Evolutionary conservation across 2,113 vertebrate genomes (phyloP), one percentile per base, ranked within the genome.

Genomic region (Varanus komodoensis): DNA sequence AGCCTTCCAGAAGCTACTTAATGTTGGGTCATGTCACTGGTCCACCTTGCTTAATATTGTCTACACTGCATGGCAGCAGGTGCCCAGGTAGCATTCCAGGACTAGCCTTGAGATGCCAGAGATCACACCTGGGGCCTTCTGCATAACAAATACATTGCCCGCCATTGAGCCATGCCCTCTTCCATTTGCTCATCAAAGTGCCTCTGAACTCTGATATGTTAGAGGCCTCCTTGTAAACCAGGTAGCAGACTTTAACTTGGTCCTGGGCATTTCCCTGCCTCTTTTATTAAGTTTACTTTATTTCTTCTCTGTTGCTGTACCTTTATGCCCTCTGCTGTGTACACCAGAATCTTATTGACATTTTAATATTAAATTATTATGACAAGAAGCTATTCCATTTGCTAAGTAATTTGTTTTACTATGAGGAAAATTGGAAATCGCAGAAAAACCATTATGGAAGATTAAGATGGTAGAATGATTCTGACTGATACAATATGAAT

Each of bases 321-420:
- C 92, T 96, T 93, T 94, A 92, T 96, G 93, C 93, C 95, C 95
- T 96, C 94, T 95, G 92, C 90, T 94, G 93, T 96, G 95, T 96
- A 94, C 95, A 96, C 94, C 93, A 95, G 74, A 97, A 95, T 94
- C 94, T 96, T 96, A 96, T 95, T 96, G 96, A 96, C 95, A 96
- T 97, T 96, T 96, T 97, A 96, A 96, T 97, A 97, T 96, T 96
- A 97, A 96, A 96, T 97, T 96, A 96, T 96, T 96, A 96, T 96
- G 96, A 95, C 95, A 96, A 95, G 93, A 96, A 96, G 95, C 96
- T 94, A 96, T 96, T 96, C 95, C 89, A 94, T 95, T 97, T 95
- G 94, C 95, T 96, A 96, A 96, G 95, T 96, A 96, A 97, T 96
- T 97, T 96, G 95, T 96, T 96, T 97, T 96, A 96, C 95, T 95